phyloP scores from a whole-genome alignment of 2,797 vertebrate genomes.

The Enteromius treurensis region DNA sequence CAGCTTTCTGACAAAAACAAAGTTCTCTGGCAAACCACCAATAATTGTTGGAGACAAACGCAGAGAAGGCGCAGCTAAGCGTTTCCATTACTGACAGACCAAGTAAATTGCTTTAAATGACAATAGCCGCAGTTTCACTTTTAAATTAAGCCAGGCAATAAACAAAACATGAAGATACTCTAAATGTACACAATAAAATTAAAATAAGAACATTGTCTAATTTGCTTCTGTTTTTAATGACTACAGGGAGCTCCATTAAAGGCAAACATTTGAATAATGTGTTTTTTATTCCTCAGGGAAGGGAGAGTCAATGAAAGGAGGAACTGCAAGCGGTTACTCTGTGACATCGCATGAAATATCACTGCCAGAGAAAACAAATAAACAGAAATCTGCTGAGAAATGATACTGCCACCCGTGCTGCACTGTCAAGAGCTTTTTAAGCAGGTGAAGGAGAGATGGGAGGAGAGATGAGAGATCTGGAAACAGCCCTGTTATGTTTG shows the following conservation, averaged over 20 bases:
- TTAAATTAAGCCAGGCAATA: slow-evolving; percentile 41
- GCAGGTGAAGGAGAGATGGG: neutral
- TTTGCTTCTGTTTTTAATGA: slow-evolving; percentile 40
- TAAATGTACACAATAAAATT: slow-evolving; percentile 47
- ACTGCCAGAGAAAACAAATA: slow-evolving; percentile 33
- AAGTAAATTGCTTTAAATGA: slow-evolving; percentile 41
- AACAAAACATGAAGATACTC: slow-evolving; percentile 16
- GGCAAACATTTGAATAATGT: slow-evolving; percentile 32
- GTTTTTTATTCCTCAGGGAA: slow-evolving; percentile 23
- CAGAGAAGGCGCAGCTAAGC: slow-evolving; percentile 16
- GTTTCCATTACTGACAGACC: slow-evolving; percentile 44
- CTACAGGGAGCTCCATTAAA: slow-evolving; percentile 36
- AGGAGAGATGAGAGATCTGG: neutral
- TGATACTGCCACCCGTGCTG: slow-evolving; percentile 3
- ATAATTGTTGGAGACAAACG: slow-evolving; percentile 34
- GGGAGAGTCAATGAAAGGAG: slow-evolving; percentile 6
- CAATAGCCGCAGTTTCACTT: slow-evolving; percentile 40
- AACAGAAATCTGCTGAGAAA: slow-evolving; percentile 32
- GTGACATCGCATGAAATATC: slow-evolving; percentile 23
- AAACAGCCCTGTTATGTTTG: neutral
- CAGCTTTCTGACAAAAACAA: slow-evolving; percentile 34
- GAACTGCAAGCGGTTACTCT: neutral
- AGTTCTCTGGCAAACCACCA: slow-evolving; percentile 37
- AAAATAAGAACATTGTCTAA: slow-evolving; percentile 31
- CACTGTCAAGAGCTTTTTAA: slow-evolving; percentile 15